Evolutionary conservation across 2,113 vertebrate species (phyloP).

Genomic region (Clupea harengus): DNA sequence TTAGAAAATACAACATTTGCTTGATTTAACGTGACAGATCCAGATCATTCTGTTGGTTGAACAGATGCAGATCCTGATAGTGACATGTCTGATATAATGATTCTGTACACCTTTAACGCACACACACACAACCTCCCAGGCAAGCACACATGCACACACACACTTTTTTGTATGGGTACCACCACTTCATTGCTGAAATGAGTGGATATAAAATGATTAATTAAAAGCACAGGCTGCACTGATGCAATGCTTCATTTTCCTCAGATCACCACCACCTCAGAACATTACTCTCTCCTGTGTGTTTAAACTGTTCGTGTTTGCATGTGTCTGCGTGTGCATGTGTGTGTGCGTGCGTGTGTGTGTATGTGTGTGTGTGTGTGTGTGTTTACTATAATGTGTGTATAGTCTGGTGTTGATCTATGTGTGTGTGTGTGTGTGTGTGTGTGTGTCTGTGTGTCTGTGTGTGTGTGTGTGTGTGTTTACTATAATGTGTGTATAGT

Average conservation of each 20-base stretch:
- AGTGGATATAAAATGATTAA: constrained; percentile 2
- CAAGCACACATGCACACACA: not conserved
- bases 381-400: not conserved
- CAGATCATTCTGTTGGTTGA: too few species aligned
- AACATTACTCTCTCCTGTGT: not conserved
- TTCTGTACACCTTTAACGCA: not conserved
- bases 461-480: not conserved
- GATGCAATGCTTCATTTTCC: not conserved
- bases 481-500: not conserved
- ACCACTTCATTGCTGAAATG: not conserved
- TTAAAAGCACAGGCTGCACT: not conserved
- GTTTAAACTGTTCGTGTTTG: not conserved
- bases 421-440: not conserved
- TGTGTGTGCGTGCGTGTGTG: not conserved
- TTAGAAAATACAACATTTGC: too few species aligned
- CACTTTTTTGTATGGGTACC: not conserved
- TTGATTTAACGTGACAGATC: too few species aligned
- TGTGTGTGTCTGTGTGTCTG: not conserved
- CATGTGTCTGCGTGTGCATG: not conserved
- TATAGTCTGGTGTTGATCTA: too few species aligned
- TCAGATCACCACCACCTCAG: not conserved
- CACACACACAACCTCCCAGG: not conserved
- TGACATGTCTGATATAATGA: too few species aligned
- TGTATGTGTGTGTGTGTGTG: not conserved
- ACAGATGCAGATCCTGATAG: too few species aligned